Base-by-base conservation (phyloP, 2,113 vertebrate genomes). In the Brienomyrus brachyistius region DNA sequence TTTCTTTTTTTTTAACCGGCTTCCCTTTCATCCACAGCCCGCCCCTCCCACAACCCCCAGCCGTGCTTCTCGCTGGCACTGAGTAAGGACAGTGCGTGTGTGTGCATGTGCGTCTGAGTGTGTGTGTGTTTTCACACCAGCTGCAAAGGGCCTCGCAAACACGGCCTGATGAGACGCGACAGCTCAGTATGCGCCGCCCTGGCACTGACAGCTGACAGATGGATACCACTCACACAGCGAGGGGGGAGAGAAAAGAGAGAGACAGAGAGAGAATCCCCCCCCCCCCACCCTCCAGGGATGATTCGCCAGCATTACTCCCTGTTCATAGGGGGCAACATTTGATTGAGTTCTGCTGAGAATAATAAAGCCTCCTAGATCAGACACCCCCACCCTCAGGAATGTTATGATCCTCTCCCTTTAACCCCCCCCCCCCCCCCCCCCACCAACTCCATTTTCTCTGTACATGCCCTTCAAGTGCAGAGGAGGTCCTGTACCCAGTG, bases 171-270 rank as follows among this genome's bases (percentile, higher is more conserved):
- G 93, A 96, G 95, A 97, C 97, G 97, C 98, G 98, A 98, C 98
- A 98, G 97, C 96, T 97, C 97, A 96, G 97, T 96, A 95, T 95
- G 96, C 98, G 97, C 97, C 97, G 97, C 97, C 95, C 97, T 96
- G 97, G 96, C 97, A 96, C 92, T 98, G 98, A 98, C 98, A 98
- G 97, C 97, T 98, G 98, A 98, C 98, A 98, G 98, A 98, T 98
- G 98, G 98, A 97, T 97, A 97, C 97, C 98, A 97, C 97, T 98
- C 97, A 98, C 97, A 97, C 97, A 97, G 96, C 95, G 93, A 96
- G 97, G 87, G 77, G 91, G 35, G n/a, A 19, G 90, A 89, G 89
- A 89, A 70, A 52, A 92, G 92, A 94, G 77, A 87, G 43, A 83
- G 83, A 89, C 91, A 92, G 92, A 94, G 77, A 80, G 51, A 83